Evolutionary conservation across 2,797 vertebrate genomes (phyloP), one percentile per base, ranked within the genome.

Genomic region (Philypnodon macrostomus): DNA sequence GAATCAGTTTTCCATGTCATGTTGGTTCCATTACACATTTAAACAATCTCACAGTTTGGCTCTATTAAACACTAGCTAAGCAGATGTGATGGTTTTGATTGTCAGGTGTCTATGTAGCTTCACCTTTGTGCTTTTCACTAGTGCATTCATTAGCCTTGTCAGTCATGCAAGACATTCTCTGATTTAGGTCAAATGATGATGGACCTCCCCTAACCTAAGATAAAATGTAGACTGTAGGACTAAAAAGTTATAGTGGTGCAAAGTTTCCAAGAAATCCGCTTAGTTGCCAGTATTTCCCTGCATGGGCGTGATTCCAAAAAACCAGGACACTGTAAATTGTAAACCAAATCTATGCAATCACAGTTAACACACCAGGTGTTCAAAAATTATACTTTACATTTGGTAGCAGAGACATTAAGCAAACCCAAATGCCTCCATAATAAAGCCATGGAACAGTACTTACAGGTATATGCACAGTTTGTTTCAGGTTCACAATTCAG

Each of bases 401-500:
- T n/a, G n/a, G n/a, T n/a, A n/a, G n/a, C n/a, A n/a, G n/a, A n/a
- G n/a, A n/a, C n/a, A n/a, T n/a, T n/a, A n/a, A n/a, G n/a, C n/a
- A 18, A 39, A 58, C 41, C 38, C 13, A 41, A 38, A 24, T 21
- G 51, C 17, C 27, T 11, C 29, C 19, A 52, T 47, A 53, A 49
- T 50, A 30, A 60, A 45, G 47, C 26, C 16, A 58, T 44, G 34
- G n/a, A n/a, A n/a, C n/a, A n/a, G n/a, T n/a, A n/a, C n/a, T n/a
- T n/a, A 41, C 29, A 56, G 26, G 35, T 40, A 49, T 23, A 24
- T 29, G 34, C 37, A 42, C 48, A 60, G 34, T 29, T 38, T 40
- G 47, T 34, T 48, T 26, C 40, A 52, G 51, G 52, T 69, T 58
- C 42, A 53, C 53, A 56, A 50, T 67, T 70, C 30, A 60, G 56